phyloP scores from a whole-genome alignment of 2,113 vertebrate genomes.

The Tetrao urogallus region DNA sequence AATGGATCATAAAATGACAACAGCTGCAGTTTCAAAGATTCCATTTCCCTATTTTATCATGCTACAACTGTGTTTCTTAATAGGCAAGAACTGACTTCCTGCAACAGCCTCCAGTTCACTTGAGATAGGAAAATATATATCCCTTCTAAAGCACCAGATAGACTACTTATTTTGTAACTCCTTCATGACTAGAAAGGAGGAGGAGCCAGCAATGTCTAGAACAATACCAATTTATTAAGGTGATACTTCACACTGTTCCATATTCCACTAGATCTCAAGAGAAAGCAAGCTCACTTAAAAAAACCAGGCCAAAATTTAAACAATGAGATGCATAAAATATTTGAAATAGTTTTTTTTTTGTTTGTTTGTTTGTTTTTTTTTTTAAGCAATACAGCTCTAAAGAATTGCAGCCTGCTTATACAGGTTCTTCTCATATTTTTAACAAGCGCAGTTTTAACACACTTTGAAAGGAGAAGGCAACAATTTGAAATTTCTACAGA shows the following conservation, averaged over 20 bases:
- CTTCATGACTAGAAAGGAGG: background rate
- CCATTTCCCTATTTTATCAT: conserved; percentile 50
- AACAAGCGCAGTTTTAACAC: background rate
- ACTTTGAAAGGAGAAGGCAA: fast-evolving
- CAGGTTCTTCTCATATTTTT: background rate
- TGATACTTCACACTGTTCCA: background rate
- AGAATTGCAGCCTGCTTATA: background rate
- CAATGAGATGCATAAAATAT: background rate
- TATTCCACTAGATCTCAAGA: conserved; percentile 5
- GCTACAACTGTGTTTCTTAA: conserved; percentile 39
- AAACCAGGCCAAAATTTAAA: background rate
- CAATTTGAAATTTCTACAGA: background rate
- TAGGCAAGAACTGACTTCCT: conserved; percentile 35
- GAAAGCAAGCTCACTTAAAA: background rate
- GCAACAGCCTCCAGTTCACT: conserved; percentile 2
- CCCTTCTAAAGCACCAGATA: conserved; percentile 10
- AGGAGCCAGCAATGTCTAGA: background rate
- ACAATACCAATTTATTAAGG: background rate
- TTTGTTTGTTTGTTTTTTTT: background rate
- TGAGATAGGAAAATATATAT: background rate
- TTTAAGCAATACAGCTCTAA: background rate
- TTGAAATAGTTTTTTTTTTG: background rate
- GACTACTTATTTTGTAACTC: conserved; percentile 49
- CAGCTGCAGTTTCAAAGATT: background rate
- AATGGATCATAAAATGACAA: conserved; percentile 58